Conservation (phyloP, 2,888 invertebrate genomes). For the Fragum whitleyi region DNA sequence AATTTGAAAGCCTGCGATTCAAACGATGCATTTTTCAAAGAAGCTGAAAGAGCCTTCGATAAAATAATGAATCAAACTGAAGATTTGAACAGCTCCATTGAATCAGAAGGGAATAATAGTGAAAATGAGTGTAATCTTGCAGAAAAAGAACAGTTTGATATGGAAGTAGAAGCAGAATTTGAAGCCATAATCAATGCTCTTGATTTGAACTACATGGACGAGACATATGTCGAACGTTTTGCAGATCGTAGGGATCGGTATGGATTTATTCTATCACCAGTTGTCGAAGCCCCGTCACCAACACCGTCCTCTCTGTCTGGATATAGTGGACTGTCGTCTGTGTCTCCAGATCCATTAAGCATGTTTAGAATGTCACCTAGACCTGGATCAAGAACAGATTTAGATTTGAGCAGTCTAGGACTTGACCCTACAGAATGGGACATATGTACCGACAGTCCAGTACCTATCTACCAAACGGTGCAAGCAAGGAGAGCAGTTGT, state of each 20-base stretch:
- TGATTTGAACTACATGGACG: constrained; percentile 26
- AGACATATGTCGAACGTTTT: constrained; percentile 55
- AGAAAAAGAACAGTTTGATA: constrained; percentile 17
- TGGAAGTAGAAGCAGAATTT: constrained; percentile 59
- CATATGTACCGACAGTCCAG: constrained; percentile 38
- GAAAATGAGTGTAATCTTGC: background rate
- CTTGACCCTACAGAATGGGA: constrained; percentile 38
- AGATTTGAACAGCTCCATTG: background rate
- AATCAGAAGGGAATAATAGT: background rate
- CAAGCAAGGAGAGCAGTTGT: constrained; percentile 44
- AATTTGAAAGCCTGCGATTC: no score
- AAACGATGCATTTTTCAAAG: background rate
- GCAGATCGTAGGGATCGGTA: constrained; percentile 58
- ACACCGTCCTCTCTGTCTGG: constrained; percentile 59
- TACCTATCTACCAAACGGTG: constrained; percentile 53
- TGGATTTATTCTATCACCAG: constrained; percentile 62
- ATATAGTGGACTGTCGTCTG: constrained; percentile 55
- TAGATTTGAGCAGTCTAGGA: constrained; percentile 54
- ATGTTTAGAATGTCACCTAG: constrained; percentile 61
- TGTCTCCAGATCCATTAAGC: constrained; percentile 58
- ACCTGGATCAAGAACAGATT: constrained; percentile 41
- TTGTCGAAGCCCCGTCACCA: constrained; percentile 56
- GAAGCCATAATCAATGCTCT: constrained; percentile 54
- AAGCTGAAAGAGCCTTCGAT: background rate
- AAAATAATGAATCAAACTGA: background rate